Base-by-base conservation (phyloP, 2,888 invertebrate species). In the Mythimna lalbum region DNA sequence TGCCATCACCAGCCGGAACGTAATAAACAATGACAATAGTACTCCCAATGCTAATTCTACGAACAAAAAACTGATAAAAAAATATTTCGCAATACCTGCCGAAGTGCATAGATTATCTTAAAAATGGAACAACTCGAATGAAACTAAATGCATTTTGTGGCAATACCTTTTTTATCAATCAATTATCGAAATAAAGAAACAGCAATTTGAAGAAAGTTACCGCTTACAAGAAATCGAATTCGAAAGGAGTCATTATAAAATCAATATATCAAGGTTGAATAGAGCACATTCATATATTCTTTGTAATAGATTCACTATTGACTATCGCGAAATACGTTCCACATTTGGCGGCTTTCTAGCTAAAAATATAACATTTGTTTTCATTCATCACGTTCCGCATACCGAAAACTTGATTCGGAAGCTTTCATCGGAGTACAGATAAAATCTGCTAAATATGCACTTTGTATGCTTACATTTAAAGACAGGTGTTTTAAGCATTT, bases 341-440 rank as follows among this genome's bases (percentile, higher is more conserved):
- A 64, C 39, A 47, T 57, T 47, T 33, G 19, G 47, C 21, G 12
- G 56, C 69, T 80, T 78, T 80, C 66, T 76, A 59, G 19, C 31
- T 50, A 69, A 66, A 78, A 75, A 57, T 62, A 80, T 66, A 57
- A 57, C 49, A 55, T 67, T 73, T 53, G 67, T 68, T 55, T 50
- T 80, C 19, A 53, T 74, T 66, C n/a, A 79, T 36, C 55, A 27
- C 47, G 36, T 33, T 63, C 62, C 50, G 50, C 53, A 80, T 43
- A 50, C 47, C 23, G 43, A 59, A 49, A 50, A 36, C 17, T 65
- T 49, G 53, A 59, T 59, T 59, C 27, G 17, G 31, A 67, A 68
- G 33, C 63, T 68, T 57, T 57, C 49, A 61, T 63, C 50, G 7
- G 9, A 12, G 43, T 7, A 49, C 5, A 50, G 19, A 66, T 63